phyloP scores from a whole-genome alignment of 2,113 vertebrate genomes.

The Bagarius yarrelli region DNA sequence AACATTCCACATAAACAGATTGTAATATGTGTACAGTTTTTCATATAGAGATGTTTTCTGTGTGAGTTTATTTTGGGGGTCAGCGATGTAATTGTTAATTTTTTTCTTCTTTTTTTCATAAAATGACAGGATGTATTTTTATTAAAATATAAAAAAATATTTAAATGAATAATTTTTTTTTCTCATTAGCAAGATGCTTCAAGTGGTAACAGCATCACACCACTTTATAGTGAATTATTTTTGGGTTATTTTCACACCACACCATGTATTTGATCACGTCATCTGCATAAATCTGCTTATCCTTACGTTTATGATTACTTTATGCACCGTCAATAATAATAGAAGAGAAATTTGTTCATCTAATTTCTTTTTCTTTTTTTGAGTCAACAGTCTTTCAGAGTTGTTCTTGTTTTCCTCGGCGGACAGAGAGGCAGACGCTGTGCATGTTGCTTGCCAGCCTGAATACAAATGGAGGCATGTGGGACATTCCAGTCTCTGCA shows the following conservation, averaged over 20 bases:
- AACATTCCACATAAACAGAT: not conserved
- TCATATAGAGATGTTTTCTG: not conserved
- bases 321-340: not conserved
- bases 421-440: constrained; percentile 32
- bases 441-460: constrained; percentile 24
- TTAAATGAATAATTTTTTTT: not conserved
- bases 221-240: not conserved
- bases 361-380: constrained; percentile 7
- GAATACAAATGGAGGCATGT: constrained; percentile 44
- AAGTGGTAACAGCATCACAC: not conserved
- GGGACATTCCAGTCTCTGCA: constrained; percentile 4
- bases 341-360: not conserved
- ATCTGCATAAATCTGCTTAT: not conserved
- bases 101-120: not conserved
- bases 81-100: not conserved
- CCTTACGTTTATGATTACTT: not conserved
- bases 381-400: not conserved
- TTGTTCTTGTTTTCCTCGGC: constrained; percentile 2
- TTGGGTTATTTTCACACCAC: not conserved
- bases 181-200: too few relatives aligned
- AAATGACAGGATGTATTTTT: not conserved
- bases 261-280: not conserved
- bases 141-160: not conserved
- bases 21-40: not conserved
- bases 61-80: not conserved